phyloP scores from a whole-genome alignment of 2,888 invertebrate species.

The Nysson spinosus region DNA sequence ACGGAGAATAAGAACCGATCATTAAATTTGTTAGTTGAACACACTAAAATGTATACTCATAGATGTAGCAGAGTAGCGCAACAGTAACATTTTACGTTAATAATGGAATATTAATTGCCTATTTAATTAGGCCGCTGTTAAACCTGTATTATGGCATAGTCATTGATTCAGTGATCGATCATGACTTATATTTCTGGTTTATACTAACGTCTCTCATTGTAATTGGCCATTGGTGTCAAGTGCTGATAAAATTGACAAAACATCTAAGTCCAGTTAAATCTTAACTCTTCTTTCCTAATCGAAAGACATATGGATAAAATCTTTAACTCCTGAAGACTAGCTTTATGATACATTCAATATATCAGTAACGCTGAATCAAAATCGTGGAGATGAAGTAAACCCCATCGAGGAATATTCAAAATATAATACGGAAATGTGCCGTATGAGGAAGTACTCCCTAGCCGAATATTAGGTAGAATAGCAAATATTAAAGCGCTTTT shows the following conservation, averaged over 20 bases:
- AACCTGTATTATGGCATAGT: constrained; percentile 18
- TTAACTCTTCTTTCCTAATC: too few relatives aligned
- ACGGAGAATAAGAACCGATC: too few relatives aligned
- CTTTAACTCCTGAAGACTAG: constrained; percentile 34
- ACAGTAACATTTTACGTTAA: constrained; percentile 1
- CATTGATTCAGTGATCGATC: constrained; percentile 10
- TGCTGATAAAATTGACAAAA: constrained; percentile 17
- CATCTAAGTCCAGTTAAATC: constrained; percentile 1
- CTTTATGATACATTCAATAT: constrained; percentile 8
- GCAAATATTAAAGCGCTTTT: constrained; percentile 43
- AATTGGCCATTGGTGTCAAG: constrained; percentile 36
- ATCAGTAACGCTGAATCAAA: constrained; percentile 2
- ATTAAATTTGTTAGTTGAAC: too few relatives aligned
- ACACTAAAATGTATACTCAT: too few relatives aligned
- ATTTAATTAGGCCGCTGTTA: constrained; percentile 14
- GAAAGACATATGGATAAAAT: too few relatives aligned
- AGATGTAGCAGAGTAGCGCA: neutral
- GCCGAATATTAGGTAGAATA: constrained; percentile 25
- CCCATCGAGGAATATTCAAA: constrained; percentile 15
- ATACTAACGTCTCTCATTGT: constrained; percentile 18
- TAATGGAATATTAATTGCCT: constrained; percentile 16
- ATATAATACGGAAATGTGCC: constrained; percentile 30
- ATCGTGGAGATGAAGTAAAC: constrained; percentile 14
- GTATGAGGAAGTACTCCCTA: constrained; percentile 27
- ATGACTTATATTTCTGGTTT: constrained; percentile 3